Base-by-base conservation (phyloP, 2,888 invertebrate genomes). In the Drosophila basisetae region DNA sequence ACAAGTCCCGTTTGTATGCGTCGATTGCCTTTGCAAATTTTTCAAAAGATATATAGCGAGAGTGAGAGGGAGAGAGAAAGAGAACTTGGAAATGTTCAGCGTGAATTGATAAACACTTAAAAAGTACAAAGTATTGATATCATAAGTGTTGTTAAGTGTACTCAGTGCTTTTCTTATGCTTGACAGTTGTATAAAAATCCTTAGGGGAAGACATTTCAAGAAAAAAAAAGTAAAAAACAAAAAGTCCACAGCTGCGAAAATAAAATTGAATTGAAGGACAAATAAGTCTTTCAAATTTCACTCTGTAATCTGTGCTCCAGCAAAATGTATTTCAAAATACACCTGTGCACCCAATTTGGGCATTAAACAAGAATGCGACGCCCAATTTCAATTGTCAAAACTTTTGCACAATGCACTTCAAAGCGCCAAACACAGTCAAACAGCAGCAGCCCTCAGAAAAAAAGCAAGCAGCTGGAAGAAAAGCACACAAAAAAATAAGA, bases 361-460 rank as follows among this genome's bases (percentile, higher is more conserved):
- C 61, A 73, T 62, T 68, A 72, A 56, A 76, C 63, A 64, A 56
- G 56, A 76, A 72, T 71, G 67, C 35, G 39, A 41, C 67, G 50
- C 67, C 64, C 73, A 77, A 69, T 78, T 70, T 60, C 63, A 65
- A 70, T 74, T 80, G 82, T 78, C 71, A 78, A 78, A 86, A 84
- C 62, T 82, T 84, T 77, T 50, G 67, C 73, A 83, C 83, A 85
- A 81, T 79, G 83, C 85, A 83, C 84, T 82, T 82, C 77, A 83
- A 52, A 66, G 52, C 35, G 47, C 35, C 60, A 65, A 64, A 64
- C 25, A 35, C 25, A 35, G 10, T 25, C 53, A 50, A 56, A 41
- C 41, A 60, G 25, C 7, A 59, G 18, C 11, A 58, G 30, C 56
- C 41, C 53, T 62, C 35, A 31, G 54, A 59, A 55, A 64, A 64